These are phyloP conservation scores for Oenanthe oenanthe DNA, from an alignment of 2,113 vertebrate genomes.

Conservation along the genomic window DNA sequence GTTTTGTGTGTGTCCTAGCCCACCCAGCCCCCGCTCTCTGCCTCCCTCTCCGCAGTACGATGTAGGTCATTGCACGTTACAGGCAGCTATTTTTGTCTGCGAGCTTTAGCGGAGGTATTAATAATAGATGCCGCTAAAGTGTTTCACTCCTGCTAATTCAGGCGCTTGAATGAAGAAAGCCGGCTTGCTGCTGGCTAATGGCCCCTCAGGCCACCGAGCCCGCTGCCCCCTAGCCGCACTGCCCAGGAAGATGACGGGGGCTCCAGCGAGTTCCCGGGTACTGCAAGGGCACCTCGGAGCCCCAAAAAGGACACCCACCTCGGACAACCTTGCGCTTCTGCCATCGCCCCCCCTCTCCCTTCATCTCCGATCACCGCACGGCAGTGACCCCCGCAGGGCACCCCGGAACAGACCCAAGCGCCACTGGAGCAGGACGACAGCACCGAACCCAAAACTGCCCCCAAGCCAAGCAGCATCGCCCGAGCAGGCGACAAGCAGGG, in stretches of 20 bases:
- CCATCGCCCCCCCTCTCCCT: no score
- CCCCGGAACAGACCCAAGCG: not conserved
- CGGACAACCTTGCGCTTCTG: not conserved
- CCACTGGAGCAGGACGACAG: not conserved
- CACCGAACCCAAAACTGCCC: not conserved
- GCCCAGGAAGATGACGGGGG: not conserved
- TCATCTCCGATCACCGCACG: not conserved
- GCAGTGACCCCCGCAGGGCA: not conserved
- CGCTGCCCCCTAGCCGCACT: not conserved
- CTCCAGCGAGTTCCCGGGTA: not conserved
- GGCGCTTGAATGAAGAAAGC: not conserved
- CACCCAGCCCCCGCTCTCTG: not conserved
- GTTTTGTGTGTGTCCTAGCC: not conserved
- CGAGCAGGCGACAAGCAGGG: not conserved
- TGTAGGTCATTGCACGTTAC: conserved; percentile 79
- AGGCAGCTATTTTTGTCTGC: conserved; percentile 75
- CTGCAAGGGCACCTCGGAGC: not conserved
- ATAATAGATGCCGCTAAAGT: conserved; percentile 80
- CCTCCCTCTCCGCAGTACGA: conserved; percentile 56
- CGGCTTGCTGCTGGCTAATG: not conserved
- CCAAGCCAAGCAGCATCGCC: not conserved
- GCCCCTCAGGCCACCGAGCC: not conserved
- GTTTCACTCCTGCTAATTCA: conserved; percentile 64
- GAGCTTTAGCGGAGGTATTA: conserved; percentile 76
- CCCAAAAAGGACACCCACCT: not conserved